A percentile compares a stretch with the other conserved stretches of the same genome.
Evolutionary conservation across 2,888 invertebrate genomes (phyloP).

Genomic region (Pherbina coryleti): DNA sequence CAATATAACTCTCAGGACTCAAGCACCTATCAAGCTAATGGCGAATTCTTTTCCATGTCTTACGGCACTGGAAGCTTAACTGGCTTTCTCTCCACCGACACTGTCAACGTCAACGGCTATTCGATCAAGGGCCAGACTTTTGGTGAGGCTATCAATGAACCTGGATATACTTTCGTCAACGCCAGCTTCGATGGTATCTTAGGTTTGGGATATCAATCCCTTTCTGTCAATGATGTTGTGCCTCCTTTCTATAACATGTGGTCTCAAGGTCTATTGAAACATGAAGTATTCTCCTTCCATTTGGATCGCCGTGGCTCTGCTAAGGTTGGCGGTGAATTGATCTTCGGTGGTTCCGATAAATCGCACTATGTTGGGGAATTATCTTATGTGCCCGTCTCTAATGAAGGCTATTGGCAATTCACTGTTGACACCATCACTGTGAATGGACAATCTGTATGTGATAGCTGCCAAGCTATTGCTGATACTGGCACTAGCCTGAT

Average conservation of each 20-base stretch:
- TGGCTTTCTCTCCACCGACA: constrained; percentile 93
- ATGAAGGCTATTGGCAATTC: constrained; percentile 96
- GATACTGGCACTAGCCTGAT: constrained; percentile 96
- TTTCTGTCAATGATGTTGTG: constrained; percentile 88
- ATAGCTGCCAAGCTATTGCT: constrained; percentile 94
- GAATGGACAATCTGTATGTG: constrained; percentile 74
- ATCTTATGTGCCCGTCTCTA: constrained; percentile 81
- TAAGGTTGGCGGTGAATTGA: constrained; percentile 82
- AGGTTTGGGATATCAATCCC: constrained; percentile 88
- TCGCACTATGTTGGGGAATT: constrained; percentile 78
- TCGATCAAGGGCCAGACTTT: constrained; percentile 85
- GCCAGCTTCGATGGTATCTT: constrained; percentile 98
- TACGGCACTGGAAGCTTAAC: constrained; percentile 96
- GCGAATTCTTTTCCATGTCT: constrained; percentile 88
- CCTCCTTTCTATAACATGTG: constrained; percentile 95
- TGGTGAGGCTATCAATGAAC: constrained; percentile 93
- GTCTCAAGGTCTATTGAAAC: constrained; percentile 77
- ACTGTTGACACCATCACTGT: constrained; percentile 79
- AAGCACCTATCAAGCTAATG: constrained; percentile 84
- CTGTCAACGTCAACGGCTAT: constrained; percentile 78
- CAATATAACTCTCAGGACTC: constrained; percentile 93
- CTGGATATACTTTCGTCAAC: constrained; percentile 92
- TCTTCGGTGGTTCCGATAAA: constrained; percentile 93
- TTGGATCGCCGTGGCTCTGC: constrained; percentile 78
- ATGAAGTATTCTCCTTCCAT: constrained; percentile 93